A percentile compares a stretch with the other conserved stretches of the same genome.
Conservation (phyloP, 2,888 invertebrate species). For the Pocota personata region DNA sequence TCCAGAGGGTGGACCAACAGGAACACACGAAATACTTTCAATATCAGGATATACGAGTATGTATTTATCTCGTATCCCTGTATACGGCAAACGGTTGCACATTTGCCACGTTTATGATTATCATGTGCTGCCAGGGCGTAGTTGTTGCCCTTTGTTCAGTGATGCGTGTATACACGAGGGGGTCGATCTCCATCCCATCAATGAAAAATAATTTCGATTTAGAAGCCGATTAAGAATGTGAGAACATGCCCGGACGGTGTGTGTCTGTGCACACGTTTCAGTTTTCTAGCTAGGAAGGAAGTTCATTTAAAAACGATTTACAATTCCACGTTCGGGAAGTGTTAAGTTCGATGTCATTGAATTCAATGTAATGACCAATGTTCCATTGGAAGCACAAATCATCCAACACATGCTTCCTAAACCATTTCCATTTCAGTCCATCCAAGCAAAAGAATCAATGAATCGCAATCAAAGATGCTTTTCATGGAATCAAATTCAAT, state of each 20-base stretch:
- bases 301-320: slow-evolving; percentile 42
- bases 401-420: neutral
- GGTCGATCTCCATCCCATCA: slow-evolving; percentile 2
- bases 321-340: neutral
- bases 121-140: slow-evolving; percentile 28
- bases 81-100: slow-evolving; percentile 39
- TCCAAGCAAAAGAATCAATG: slow-evolving; percentile 42
- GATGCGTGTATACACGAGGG: neutral
- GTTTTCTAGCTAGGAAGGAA: neutral
- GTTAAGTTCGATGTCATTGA: neutral
- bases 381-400: neutral
- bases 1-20: slow-evolving; percentile 33
- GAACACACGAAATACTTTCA: slow-evolving; percentile 6
- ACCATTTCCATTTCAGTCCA: slow-evolving; percentile 25
- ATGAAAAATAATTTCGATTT: slow-evolving; percentile 44
- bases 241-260: slow-evolving; percentile 31
- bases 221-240: slow-evolving; percentile 56
- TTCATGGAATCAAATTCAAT: slow-evolving; percentile 45
- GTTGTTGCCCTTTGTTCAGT: slow-evolving; percentile 30
- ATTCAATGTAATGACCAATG: slow-evolving; percentile 19
- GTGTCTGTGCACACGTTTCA: slow-evolving; percentile 21
- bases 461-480: slow-evolving; percentile 44
- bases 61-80: slow-evolving; percentile 20
- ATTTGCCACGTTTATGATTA: slow-evolving; percentile 46
- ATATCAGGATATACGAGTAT: slow-evolving; percentile 14